Base-by-base conservation (phyloP, 2,113 vertebrate genomes). In the Seriola aureovittata region DNA sequence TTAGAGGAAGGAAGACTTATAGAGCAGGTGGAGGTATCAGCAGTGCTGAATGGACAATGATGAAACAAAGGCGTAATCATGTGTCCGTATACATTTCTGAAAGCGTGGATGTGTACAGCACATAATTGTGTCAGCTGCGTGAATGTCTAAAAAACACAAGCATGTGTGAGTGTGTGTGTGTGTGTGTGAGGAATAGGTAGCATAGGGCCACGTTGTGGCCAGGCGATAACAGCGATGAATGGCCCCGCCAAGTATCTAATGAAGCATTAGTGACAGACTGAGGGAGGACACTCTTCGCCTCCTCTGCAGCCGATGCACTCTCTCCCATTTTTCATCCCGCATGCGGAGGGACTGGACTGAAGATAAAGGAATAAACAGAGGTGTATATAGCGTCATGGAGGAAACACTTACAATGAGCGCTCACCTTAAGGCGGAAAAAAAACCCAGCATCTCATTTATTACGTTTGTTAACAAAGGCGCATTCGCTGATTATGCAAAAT, bases 171-270 rank as follows among this genome's bases (percentile, higher is more conserved):
- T 29, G 36, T 25, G 48, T 21, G 48, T 36, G 13, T 60, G 64
- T 23, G 59, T 44, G 38, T 25, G 42, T n/a, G 50, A 21, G 21
- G 19, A 34, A 52, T 52, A 87, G 54, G 54, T 64, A 65, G 78
- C 19, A 16, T 34, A 34, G 73, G 80, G 50, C 69, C 46, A 42
- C 16, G 3, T 88, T 88, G 91, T 44, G 84, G 82, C 72, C 64
- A 54, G 72, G 91, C 57, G 85, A 93, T 92, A 93, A 90, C 85
- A 77, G 89, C 87, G 10, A 93, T 90, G 82, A 93, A 90, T 82
- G 59, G 87, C 82, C 80, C 76, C 63, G 62, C 81, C 74, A 65
- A 85, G 81, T 46, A 74, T 88, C 87, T 91, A 92, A 94, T 90
- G 90, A 92, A 88, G 87, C 87, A 90, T 92, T 89, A 86, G 72